Evolutionary conservation across 2,888 invertebrate genomes (phyloP).

Genomic region (Aspidapion aeneum): DNA sequence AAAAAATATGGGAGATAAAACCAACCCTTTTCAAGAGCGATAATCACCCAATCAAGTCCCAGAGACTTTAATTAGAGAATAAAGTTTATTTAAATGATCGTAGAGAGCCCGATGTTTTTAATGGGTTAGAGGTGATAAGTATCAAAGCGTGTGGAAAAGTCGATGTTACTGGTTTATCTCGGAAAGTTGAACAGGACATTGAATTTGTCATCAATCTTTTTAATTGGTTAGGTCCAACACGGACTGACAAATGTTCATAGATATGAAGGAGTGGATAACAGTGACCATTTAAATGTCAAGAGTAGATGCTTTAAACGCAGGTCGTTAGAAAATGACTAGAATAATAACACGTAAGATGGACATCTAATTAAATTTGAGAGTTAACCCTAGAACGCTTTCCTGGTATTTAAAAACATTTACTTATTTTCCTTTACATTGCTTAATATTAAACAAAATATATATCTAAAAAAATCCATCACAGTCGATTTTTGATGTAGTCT

Average conservation of each 20-base stretch:
- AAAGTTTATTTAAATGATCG: conserved; percentile 17
- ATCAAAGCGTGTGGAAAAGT: not conserved
- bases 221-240: not conserved
- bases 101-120: not conserved
- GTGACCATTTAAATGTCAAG: not conserved
- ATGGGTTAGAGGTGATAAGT: not conserved
- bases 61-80: conserved; percentile 16
- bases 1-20: conserved; percentile 8
- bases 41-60: conserved; percentile 7
- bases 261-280: not conserved
- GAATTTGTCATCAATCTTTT: not conserved
- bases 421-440: no score
- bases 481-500: no score
- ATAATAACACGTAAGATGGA: no score
- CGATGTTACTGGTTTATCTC: not conserved
- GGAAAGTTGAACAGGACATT: not conserved
- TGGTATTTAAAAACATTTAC: no score
- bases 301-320: no score
- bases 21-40: conserved; percentile 17
- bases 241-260: not conserved
- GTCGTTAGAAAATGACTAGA: no score
- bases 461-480: no score
- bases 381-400: no score
- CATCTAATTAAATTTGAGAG: no score
- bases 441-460: no score